Evolutionary conservation across 2,888 invertebrate genomes (phyloP), one percentile per base, ranked within the genome.

Genomic region (Meteorus colon): DNA sequence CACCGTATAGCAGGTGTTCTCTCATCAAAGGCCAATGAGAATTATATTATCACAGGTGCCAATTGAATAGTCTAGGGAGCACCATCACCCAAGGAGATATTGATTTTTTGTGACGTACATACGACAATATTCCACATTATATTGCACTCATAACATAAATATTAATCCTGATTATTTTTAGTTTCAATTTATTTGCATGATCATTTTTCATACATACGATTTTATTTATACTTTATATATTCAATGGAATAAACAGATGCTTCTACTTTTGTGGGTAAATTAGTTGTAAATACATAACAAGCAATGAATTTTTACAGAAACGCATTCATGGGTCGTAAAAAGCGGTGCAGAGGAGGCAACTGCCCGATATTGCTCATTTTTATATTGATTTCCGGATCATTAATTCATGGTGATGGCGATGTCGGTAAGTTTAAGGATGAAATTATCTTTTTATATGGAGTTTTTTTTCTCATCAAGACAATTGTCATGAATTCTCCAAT

Each of bases 351-450:
- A 76, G 86, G 85, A 80, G 85, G 86, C 62, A 73, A 62, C 41
- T 63, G 69, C 79, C 81, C 84, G 82, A 84, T 84, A 87, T 78
- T 84, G 78, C 76, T 89, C 80, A 78, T 86, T 80, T 84, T 89
- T 84, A 84, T 83, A 80, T 83, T 84, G 79, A 83, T 87, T 78
- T 80, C 84, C 37, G 69, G 31, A 77, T 83, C 80, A 90, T 90
- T 91, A 88, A 91, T 92, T 87, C 88, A 89, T 81, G 92, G 92
- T 85, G 93, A 94, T 89, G 93, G 92, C 79, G 92, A 93, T 90
- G 93, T 94, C 88, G 94, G 94, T 94, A 86, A 92, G 91, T 90
- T 4, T 51, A 59, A 66, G 45, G 69, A 59, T 34, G 6, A 31
- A 51, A 45, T 16, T 4, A 69, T 41, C n/a, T 69, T 41, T 37